These are phyloP conservation scores for Conistra vaccinii DNA, from an alignment of 2,888 invertebrate species.

Conservation along the genomic window DNA sequence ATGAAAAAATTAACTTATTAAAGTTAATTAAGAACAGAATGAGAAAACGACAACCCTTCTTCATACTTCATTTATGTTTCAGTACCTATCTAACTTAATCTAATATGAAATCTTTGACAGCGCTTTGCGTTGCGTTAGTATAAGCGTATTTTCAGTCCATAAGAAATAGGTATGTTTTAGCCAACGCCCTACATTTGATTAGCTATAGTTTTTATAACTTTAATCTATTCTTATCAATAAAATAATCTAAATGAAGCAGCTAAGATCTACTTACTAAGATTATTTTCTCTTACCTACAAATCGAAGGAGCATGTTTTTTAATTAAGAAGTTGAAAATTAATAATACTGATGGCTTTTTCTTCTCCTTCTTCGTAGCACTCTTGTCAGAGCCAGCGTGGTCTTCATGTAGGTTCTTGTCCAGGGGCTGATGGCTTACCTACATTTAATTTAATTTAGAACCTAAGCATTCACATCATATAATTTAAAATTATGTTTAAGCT, in stretches of 20 bases:
- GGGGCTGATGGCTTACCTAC: background rate
- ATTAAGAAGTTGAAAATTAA: background rate
- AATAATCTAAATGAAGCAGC: background rate
- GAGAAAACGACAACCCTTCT: background rate
- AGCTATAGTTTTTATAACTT: slow-evolving; percentile 18
- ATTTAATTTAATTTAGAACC: background rate
- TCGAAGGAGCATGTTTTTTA: background rate
- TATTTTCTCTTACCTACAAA: background rate
- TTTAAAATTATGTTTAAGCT: background rate
- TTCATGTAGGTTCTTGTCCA: no score
- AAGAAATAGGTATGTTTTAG: slow-evolving; percentile 38
- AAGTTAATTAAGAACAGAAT: background rate
- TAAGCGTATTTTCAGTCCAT: slow-evolving; percentile 27
- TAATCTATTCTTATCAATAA: background rate
- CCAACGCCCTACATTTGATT: slow-evolving; percentile 57
- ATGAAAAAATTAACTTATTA: slow-evolving; percentile 10
- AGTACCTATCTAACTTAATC: slow-evolving; percentile 4
- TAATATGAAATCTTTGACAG: slow-evolving; percentile 23
- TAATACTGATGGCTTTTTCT: background rate
- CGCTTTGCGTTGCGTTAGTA: slow-evolving; percentile 8
- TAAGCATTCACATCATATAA: background rate
- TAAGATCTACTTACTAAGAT: background rate
- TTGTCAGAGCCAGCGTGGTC: no score
- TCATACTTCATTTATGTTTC: slow-evolving; percentile 21
- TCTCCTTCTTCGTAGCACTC: no score